A percentile compares a stretch with the other conserved stretches of the same genome.
Conservation (phyloP, 2,113 vertebrate species). For the human (Homo sapiens) region DNA sequence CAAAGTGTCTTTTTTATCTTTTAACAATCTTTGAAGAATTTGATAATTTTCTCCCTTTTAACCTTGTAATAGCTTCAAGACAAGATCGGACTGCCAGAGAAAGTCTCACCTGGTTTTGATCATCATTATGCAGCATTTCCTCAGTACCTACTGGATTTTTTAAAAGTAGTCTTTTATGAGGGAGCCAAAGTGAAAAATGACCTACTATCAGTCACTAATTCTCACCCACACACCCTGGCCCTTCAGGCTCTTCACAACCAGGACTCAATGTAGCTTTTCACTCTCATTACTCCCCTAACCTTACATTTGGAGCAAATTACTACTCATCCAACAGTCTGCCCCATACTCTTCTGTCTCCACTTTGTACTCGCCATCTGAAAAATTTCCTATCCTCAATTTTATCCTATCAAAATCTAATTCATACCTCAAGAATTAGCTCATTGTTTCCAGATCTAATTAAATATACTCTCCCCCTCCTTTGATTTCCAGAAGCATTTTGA, state of each 20-base stretch:
- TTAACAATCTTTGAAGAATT: background rate
- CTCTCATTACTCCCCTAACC: background rate
- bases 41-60: background rate
- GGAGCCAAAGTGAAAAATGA: background rate
- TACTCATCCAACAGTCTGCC: background rate
- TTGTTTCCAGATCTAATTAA: slow-evolving; percentile 14
- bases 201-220: background rate
- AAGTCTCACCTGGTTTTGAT: background rate
- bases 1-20: background rate
- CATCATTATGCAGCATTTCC: background rate
- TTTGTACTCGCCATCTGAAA: background rate
- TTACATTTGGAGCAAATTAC: background rate
- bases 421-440: background rate
- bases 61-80: background rate
- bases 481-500: slow-evolving; percentile 14
- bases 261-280: background rate
- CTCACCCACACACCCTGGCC: background rate
- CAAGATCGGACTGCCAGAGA: background rate
- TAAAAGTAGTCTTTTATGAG: slow-evolving; percentile 8
- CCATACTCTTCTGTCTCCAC: background rate
- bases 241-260: background rate
- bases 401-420: slow-evolving; percentile 16
- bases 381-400: background rate
- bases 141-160: background rate
- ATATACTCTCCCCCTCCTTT: background rate